These are phyloP conservation scores for Microctenopoma stevenorrisi DNA, from an alignment of 2,797 vertebrate species.

Conservation along the genomic window DNA sequence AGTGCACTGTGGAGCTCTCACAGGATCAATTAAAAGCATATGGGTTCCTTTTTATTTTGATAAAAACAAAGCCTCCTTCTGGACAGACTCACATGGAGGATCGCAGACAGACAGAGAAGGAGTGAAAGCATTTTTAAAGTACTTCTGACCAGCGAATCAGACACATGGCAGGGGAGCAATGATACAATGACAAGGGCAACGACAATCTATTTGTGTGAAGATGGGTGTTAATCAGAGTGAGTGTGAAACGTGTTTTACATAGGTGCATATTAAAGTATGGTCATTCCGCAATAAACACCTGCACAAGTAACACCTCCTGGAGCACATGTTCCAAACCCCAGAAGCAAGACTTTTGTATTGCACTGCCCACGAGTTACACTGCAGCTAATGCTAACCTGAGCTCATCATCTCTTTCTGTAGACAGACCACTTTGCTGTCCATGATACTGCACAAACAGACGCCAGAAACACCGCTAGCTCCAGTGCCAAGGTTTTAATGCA, in stretches of 20 bases:
- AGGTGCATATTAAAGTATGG: background rate
- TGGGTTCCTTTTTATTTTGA: conserved; percentile 39
- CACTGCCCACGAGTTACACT: background rate
- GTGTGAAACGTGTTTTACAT: background rate
- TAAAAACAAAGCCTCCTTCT: conserved; percentile 42
- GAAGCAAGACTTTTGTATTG: background rate
- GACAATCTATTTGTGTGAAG: background rate
- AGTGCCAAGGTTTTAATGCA: background rate
- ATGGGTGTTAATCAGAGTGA: background rate
- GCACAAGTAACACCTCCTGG: background rate
- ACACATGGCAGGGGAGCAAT: conserved; percentile 15
- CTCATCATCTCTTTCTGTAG: background rate
- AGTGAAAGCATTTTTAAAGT: background rate
- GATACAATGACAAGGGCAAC: conserved; percentile 2
- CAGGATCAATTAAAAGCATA: conserved; percentile 22
- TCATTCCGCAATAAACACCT: background rate
- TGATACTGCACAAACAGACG: background rate
- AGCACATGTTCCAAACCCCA: background rate
- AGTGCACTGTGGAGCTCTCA: conserved; percentile 22
- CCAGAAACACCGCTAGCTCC: conserved; percentile 33
- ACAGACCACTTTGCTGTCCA: background rate
- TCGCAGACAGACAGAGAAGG: conserved; percentile 1
- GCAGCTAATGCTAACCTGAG: background rate
- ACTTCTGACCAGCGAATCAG: conserved; percentile 8
- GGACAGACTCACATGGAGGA: conserved; percentile 28